These are phyloP conservation scores for Argyra leucocephala DNA, from an alignment of 2,888 invertebrate genomes.

Conservation along the genomic window DNA sequence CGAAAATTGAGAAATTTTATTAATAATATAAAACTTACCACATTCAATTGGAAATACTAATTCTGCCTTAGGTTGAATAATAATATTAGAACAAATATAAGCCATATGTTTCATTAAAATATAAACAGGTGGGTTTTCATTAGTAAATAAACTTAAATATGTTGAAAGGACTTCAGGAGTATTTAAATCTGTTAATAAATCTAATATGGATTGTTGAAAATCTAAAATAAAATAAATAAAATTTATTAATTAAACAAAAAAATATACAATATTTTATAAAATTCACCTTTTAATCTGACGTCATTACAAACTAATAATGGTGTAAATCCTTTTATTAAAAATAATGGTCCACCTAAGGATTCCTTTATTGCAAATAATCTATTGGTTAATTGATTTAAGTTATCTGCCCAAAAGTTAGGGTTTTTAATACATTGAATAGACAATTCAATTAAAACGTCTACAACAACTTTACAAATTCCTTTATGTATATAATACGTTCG, in stretches of 20 bases:
- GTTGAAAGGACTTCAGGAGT: constrained; percentile 45
- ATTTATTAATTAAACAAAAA: neutral
- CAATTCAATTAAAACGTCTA: constrained; percentile 39
- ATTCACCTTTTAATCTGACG: constrained; percentile 32
- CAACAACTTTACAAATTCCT: constrained; percentile 38
- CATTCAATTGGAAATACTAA: constrained; percentile 37
- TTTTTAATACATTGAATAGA: constrained; percentile 35
- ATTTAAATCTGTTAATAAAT: constrained; percentile 48
- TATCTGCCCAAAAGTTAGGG: constrained; percentile 36
- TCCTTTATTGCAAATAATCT: constrained; percentile 40
- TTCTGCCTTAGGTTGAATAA: constrained; percentile 38
- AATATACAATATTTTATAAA: constrained; percentile 19
- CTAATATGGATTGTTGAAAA: constrained; percentile 55
- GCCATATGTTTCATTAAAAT: constrained; percentile 50
- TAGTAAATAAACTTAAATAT: constrained; percentile 53
- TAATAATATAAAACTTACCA: constrained; percentile 23
- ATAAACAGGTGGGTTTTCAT: constrained; percentile 47
- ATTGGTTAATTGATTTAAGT: constrained; percentile 37
- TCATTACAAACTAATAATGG: constrained; percentile 36
- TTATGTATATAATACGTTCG: constrained; percentile 38
- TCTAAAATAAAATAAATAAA: constrained; percentile 42
- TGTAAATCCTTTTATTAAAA: constrained; percentile 38
- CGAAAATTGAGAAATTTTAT: neutral
- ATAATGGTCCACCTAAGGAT: constrained; percentile 39
- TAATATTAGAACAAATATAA: constrained; percentile 33